Base-by-base conservation (phyloP, 2,113 vertebrate species). In the Proteles cristata region DNA sequence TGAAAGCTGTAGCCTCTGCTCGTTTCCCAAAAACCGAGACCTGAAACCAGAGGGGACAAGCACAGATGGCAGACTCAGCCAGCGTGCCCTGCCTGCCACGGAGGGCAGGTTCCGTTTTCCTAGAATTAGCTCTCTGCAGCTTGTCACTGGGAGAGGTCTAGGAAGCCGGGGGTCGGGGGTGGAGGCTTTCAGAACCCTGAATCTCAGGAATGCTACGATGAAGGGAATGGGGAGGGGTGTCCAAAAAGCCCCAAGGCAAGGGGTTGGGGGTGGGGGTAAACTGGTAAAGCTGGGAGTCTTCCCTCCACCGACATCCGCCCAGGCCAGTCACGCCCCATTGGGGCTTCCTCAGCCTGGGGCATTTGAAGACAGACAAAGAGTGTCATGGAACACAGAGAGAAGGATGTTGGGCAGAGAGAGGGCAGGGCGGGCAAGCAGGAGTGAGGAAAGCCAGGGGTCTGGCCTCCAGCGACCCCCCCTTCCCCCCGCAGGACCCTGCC, bases 301-400 rank as follows among this genome's bases (percentile, higher is more conserved):
- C 83, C 65, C 43, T 35, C 17, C 7, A 7, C 43, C 77, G 96
- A 93, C 79, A 92, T 95, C 84, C 28, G 58, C 90, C 73, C 50
- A 50, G 82, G 66, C 90, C 55, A 48, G 93, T 93, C 95, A 93
- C 79, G 48, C 93, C 93, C 95, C 76, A 76, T 0, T 58, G 88
- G 94, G 95, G 94, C 94, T 97, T 97, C 96, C 93, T 96, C 79
- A 92, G 97, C 97, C 95, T 0, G 11, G 63, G 95, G 97, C 95
- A 5, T 88, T 76, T 14, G 25, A 21, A 90, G 66, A 92, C 68
- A 92, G 74, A 94, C 94, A 97, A 96, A 95, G 96, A 93, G 76
- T 63, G 77, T 55, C 66, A 63, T 26, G 83, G 89, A 94, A 74
- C 74, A 4, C 14, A 39, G 50, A 77, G 71, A 48, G 71, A 33